These are phyloP conservation scores for Girardia tigrina DNA, from an alignment of 2,888 invertebrate species.

Conservation along the genomic window DNA sequence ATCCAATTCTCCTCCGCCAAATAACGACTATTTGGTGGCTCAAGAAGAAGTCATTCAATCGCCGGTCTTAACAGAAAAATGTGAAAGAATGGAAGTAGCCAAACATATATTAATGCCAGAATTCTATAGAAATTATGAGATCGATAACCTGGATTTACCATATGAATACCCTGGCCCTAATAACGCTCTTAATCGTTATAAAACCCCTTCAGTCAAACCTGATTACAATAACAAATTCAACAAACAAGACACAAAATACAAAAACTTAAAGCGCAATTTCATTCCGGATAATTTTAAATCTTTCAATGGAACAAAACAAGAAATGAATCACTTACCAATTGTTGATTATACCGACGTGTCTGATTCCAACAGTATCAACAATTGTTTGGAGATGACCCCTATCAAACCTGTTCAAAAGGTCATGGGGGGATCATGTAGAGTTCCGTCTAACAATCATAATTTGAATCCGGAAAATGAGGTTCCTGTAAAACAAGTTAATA, in stretches of 20 bases:
- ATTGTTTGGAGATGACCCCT: not conserved
- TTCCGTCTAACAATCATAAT: conserved; percentile 1
- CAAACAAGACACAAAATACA: not conserved
- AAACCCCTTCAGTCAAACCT: not conserved
- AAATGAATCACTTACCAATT: not conserved
- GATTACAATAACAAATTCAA: not conserved
- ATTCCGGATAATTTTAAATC: not conserved
- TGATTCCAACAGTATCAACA: not conserved
- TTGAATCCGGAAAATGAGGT: not conserved
- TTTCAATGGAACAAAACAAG: not conserved
- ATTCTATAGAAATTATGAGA: not conserved
- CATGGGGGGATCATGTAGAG: not conserved
- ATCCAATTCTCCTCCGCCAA: not conserved
- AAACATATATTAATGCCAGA: not conserved
- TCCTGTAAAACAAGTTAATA: not conserved
- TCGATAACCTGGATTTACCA: not conserved
- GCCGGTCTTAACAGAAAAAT: not conserved
- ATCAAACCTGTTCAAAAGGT: conserved; percentile 5
- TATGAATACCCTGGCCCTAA: not conserved
- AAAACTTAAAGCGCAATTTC: not conserved
- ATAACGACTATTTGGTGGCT: not conserved
- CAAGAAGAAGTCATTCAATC: not conserved
- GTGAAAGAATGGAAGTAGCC: not conserved
- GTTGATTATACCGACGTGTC: not conserved
- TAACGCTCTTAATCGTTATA: not conserved